Percentiles rank a stretch among this genome's conserved stretches.
Conservation (phyloP, 2,113 vertebrate species). For the Odontesthes bonariensis region DNA sequence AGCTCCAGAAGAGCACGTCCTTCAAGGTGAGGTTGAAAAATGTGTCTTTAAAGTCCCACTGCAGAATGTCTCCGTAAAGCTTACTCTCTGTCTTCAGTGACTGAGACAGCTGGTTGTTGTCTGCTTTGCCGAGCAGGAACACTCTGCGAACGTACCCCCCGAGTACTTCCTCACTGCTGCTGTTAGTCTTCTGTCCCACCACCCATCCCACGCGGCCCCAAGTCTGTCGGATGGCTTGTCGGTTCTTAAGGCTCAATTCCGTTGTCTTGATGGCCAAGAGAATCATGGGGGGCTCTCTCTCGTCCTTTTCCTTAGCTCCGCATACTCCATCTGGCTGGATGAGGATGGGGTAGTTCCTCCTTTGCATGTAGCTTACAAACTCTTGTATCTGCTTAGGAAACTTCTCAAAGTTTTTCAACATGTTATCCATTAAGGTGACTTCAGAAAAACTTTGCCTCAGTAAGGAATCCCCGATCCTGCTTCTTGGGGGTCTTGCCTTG, state of each 20-base stretch:
- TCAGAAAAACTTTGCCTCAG: constrained; percentile 18
- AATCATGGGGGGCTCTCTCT: constrained; percentile 55
- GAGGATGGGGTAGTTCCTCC: constrained; percentile 70
- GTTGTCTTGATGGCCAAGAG: constrained; percentile 82
- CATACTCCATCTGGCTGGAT: constrained; percentile 65
- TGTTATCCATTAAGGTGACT: background rate
- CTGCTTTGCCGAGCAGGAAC: constrained; percentile 77
- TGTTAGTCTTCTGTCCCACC: constrained; percentile 20
- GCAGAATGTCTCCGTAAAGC: constrained; percentile 76
- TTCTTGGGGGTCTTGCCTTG: rapidly evolving
- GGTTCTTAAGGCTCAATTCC: constrained; percentile 65
- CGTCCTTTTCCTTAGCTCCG: constrained; percentile 29
- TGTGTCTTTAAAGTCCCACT: constrained; percentile 84
- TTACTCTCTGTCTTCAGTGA: constrained; percentile 67
- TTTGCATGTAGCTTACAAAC: constrained; percentile 76
- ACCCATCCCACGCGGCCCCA: constrained; percentile 78
- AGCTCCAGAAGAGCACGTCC: constrained; percentile 83
- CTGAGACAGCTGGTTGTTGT: background rate
- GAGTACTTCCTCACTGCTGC: background rate
- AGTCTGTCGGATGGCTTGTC: constrained; percentile 79
- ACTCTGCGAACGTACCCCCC: constrained; percentile 73
- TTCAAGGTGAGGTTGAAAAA: constrained; percentile 86
- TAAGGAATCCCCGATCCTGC: background rate
- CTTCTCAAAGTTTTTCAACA: background rate
- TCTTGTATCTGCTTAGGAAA: constrained; percentile 55